Evolutionary conservation across 2,888 invertebrate genomes (phyloP).

Genomic region (Eilema sororculum): DNA sequence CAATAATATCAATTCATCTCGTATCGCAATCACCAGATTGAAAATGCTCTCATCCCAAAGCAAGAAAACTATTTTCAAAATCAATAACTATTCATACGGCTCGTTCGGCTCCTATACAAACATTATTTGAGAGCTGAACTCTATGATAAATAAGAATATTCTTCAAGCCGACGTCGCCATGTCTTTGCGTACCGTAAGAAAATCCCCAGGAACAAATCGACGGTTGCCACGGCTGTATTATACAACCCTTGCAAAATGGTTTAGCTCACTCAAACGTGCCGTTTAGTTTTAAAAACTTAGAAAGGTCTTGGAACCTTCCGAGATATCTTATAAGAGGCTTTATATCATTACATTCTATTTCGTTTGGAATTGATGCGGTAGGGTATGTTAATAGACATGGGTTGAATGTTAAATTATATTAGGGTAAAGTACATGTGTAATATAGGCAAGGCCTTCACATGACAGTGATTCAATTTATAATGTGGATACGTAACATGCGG

Average conservation of each 20-base stretch:
- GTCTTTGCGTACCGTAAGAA: slow-evolving; percentile 53
- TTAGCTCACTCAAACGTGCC: slow-evolving; percentile 35
- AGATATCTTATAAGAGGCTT: slow-evolving; percentile 34
- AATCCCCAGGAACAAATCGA: slow-evolving; percentile 53
- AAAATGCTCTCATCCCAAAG: slow-evolving; percentile 32
- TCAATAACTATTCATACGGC: slow-evolving; percentile 64
- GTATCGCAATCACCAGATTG: slow-evolving; percentile 31
- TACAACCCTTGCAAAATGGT: slow-evolving; percentile 45
- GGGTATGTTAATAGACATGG: slow-evolving; percentile 3
- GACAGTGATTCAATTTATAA: slow-evolving; percentile 2
- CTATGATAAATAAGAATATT: slow-evolving; percentile 70
- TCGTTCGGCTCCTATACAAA: slow-evolving; percentile 60
- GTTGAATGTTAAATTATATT: slow-evolving; percentile 10
- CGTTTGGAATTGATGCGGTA: slow-evolving; percentile 13
- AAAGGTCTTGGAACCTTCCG: slow-evolving; percentile 20
- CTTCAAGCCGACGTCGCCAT: slow-evolving; percentile 56
- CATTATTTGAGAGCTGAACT: slow-evolving; percentile 57
- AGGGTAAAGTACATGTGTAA: neutral
- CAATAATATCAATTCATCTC: slow-evolving; percentile 6
- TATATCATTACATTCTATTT: slow-evolving; percentile 22
- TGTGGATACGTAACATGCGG: neutral
- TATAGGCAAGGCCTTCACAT: slow-evolving; percentile 1
- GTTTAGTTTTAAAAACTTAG: slow-evolving; percentile 42
- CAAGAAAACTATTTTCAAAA: slow-evolving; percentile 55
- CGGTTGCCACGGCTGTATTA: slow-evolving; percentile 38